These are phyloP conservation scores for Albula glossodonta DNA, from an alignment of 2,113 vertebrate genomes.

Conservation along the genomic window DNA sequence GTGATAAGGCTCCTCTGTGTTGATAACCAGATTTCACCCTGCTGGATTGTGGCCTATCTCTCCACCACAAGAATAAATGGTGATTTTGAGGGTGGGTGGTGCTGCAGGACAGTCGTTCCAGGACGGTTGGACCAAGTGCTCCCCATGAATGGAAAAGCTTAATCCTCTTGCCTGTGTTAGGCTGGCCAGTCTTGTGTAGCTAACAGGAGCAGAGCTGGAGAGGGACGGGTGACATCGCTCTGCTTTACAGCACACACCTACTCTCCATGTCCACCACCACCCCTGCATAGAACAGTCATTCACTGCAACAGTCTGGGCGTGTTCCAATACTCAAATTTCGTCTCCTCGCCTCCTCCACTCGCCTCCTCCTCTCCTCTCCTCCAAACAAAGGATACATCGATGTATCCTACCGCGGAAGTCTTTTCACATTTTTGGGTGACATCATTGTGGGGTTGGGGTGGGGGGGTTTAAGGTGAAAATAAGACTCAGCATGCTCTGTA, in stretches of 20 bases:
- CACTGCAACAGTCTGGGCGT: too few species aligned
- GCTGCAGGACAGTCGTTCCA: background rate
- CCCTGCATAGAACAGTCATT: too few species aligned
- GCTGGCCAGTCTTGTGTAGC: background rate
- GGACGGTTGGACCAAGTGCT: background rate
- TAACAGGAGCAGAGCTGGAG: background rate
- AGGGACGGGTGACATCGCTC: background rate
- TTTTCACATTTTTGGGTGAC: too few species aligned
- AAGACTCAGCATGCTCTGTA: too few species aligned
- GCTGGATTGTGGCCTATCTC: constrained; percentile 2
- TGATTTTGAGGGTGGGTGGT: too few species aligned
- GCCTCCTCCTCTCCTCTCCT: too few species aligned
- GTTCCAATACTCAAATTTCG: too few species aligned
- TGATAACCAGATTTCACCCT: background rate
- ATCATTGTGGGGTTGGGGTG: too few species aligned
- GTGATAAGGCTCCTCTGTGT: background rate
- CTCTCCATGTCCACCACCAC: background rate
- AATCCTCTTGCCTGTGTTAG: background rate
- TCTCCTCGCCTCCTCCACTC: too few species aligned
- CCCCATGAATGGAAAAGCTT: background rate
- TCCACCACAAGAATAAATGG: background rate
- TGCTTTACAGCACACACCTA: background rate
- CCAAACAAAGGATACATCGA: too few species aligned
- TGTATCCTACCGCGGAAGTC: too few species aligned
- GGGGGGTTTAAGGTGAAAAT: too few species aligned